These are phyloP conservation scores for Dipodomys ordii DNA, from an alignment of 2,113 vertebrate genomes.

Conservation along the genomic window DNA sequence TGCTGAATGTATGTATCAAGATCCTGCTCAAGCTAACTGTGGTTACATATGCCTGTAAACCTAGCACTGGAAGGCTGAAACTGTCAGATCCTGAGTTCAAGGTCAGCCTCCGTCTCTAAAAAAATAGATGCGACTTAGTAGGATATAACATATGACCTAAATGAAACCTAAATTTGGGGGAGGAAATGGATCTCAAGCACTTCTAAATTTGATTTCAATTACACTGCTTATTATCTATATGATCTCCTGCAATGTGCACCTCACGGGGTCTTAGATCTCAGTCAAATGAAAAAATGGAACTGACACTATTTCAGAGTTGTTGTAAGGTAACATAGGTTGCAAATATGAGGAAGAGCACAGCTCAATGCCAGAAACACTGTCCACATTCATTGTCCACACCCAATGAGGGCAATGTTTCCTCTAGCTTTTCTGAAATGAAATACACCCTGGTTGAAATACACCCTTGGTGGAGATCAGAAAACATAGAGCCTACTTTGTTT, in stretches of 20 bases:
- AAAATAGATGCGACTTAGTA: neutral
- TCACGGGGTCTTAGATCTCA: neutral
- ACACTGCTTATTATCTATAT: neutral
- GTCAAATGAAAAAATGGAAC: slow-evolving; percentile 32
- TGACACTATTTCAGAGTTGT: neutral
- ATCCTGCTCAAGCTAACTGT: neutral
- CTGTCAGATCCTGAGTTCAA: neutral
- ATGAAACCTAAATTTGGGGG: neutral
- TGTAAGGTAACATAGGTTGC: neutral
- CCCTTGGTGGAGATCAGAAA: slow-evolving; percentile 30
- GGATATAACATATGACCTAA: neutral
- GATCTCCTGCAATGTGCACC: neutral
- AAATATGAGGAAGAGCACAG: neutral
- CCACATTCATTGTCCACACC: neutral
- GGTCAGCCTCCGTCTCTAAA: neutral
- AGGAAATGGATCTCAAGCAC: neutral
- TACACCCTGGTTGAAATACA: neutral
- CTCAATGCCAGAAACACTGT: slow-evolving; percentile 7
- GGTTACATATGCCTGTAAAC: neutral
- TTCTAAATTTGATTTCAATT: slow-evolving; percentile 1
- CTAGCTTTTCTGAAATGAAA: slow-evolving; percentile 55
- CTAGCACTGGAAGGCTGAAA: neutral
- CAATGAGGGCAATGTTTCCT: neutral
- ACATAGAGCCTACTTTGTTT: neutral
- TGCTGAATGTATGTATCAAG: neutral